Evolutionary conservation across 2,888 invertebrate species (phyloP).

Genomic region (Drosophila cognata): DNA sequence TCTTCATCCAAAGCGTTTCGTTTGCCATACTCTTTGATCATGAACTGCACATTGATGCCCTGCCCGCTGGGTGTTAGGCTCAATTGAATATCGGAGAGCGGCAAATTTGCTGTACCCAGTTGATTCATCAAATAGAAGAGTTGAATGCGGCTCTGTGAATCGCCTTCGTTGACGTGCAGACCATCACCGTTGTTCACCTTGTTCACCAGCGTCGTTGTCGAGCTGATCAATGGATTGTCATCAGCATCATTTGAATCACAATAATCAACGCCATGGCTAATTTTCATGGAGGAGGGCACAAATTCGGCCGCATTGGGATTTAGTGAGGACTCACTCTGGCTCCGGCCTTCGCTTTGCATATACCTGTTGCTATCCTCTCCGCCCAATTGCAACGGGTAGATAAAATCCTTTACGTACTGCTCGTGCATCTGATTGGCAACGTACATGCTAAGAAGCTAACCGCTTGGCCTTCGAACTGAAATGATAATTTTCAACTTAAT

Average conservation of each 20-base stretch:
- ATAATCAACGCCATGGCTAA: constrained; percentile 2
- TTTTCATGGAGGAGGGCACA: constrained; percentile 52
- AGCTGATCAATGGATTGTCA: constrained; percentile 23
- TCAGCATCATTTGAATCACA: not conserved
- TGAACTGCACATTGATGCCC: constrained; percentile 56
- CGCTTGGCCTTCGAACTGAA: constrained; percentile 5
- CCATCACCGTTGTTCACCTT: constrained; percentile 28
- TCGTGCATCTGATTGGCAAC: constrained; percentile 22
- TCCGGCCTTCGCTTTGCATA: constrained; percentile 9
- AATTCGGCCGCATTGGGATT: constrained; percentile 66
- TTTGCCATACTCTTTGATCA: constrained; percentile 7
- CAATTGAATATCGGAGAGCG: constrained; percentile 44
- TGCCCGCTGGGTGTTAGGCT: constrained; percentile 44
- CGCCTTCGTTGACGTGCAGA: not conserved
- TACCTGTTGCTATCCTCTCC: constrained; percentile 19
- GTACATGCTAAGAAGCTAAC: constrained; percentile 22
- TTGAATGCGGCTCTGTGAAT: constrained; percentile 22
- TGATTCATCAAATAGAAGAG: constrained; percentile 54
- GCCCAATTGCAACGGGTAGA: constrained; percentile 23
- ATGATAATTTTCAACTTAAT: constrained; percentile 34
- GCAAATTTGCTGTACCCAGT: constrained; percentile 45
- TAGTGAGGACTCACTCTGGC: constrained; percentile 37
- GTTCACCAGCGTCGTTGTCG: constrained; percentile 47
- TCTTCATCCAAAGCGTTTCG: constrained; percentile 16
- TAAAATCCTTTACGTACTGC: constrained; percentile 30